Conservation (phyloP, 2,113 vertebrate species). For the Pituophis catenifer region DNA sequence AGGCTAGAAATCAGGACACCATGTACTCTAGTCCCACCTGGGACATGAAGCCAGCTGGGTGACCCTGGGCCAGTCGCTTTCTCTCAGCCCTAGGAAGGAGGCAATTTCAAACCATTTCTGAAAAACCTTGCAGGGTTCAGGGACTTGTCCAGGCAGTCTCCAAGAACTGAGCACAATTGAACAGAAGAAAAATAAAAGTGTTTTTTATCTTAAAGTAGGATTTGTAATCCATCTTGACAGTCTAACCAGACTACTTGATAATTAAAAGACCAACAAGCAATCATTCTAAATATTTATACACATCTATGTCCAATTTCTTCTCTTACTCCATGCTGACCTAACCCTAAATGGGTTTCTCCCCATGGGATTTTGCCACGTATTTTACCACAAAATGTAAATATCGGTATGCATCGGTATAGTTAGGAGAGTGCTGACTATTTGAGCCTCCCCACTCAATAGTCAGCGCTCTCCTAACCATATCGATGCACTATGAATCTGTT, state of each 20-base stretch:
- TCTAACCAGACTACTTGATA: not conserved
- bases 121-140: not conserved
- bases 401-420: too few relatives aligned
- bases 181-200: not conserved
- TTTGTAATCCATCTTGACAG: not conserved
- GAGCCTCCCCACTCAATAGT: not conserved
- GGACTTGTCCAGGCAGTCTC: not conserved
- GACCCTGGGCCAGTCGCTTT: not conserved
- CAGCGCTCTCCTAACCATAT: not conserved
- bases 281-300: not conserved
- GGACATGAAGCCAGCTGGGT: not conserved
- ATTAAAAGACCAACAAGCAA: not conserved
- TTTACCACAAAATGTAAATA: not conserved
- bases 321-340: not conserved
- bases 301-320: not conserved
- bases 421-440: too few relatives aligned
- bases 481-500: not conserved
- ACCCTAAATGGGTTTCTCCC: not conserved
- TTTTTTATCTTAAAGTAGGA: not conserved
- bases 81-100: not conserved
- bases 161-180: not conserved
- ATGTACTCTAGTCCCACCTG: not conserved
- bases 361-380: not conserved
- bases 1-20: not conserved
- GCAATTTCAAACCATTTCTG: not conserved